These are phyloP conservation scores for Grammomys dolichurus DNA, from an alignment of 2,113 vertebrate species.

Conservation along the genomic window DNA sequence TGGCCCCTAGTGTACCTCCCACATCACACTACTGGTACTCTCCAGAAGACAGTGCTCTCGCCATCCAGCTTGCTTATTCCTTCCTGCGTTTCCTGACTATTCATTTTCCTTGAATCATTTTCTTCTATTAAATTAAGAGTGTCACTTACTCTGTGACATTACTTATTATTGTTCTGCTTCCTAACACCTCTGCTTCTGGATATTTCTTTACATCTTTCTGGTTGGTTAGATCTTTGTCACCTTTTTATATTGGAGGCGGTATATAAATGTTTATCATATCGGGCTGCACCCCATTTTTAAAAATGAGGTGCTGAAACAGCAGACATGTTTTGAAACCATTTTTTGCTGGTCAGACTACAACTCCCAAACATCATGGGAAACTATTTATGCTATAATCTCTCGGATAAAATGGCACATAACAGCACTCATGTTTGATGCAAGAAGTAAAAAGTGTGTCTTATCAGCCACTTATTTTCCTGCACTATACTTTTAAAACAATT, in stretches of 20 bases:
- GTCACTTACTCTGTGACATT: not conserved
- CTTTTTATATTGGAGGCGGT: not conserved
- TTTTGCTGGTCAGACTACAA: not conserved
- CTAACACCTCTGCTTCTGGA: not conserved
- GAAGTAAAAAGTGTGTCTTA: conserved; percentile 49
- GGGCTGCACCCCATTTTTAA: not conserved
- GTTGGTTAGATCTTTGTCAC: not conserved
- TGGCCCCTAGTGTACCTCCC: not conserved
- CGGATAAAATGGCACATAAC: not conserved
- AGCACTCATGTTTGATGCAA: not conserved
- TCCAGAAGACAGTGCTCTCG: conserved; percentile 8
- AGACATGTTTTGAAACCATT: not conserved
- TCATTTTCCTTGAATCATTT: not conserved
- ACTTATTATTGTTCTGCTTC: not conserved
- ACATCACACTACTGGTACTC: not conserved
- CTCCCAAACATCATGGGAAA: not conserved
- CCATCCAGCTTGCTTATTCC: not conserved
- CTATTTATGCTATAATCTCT: not conserved
- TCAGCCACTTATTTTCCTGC: not conserved
- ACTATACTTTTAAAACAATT: conserved; percentile 78
- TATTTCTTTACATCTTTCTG: not conserved
- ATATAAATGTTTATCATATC: not conserved
- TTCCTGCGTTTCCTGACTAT: not conserved
- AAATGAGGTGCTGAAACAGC: not conserved
- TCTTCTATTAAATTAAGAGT: not conserved